Evolutionary conservation across 1,140 invertebrate species (phyloP), one percentile per base, ranked within the genome.

Genomic region (Drosophila carrolli): DNA sequence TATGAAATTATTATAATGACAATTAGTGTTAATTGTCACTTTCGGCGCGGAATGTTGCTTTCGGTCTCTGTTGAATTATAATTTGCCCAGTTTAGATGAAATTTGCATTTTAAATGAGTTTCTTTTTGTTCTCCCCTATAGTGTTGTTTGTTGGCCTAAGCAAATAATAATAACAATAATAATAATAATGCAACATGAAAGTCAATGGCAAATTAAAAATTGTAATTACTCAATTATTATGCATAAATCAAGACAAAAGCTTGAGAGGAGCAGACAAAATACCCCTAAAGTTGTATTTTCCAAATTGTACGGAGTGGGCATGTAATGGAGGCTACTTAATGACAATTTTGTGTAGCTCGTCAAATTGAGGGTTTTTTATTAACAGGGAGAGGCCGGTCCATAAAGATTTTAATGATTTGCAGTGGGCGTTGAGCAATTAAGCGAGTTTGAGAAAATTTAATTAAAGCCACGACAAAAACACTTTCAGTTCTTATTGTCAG

Each of bases 1-100:
- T 89, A 88, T 83, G 76, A 88, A 88, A 88, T 89, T 88, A 88
- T 88, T 88, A 76, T 89, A 89, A 89, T 89, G 81, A 81, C 84
- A 90, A 89, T 89, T 89, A 89, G 84, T 89, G 85, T 89, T 89
- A 90, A 89, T 89, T 89, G 84, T 90, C 84, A 88, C 84, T 89
- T 89, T 80, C 62, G 78, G 77, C 56, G 50, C 37, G 58, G 65
- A 84, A 84, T 84, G 81, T 38, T 80, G 65, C 73, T 63, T 43
- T 62, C 48, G 43, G 46, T 43, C 51, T 58, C 62, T 48, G 67
- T 75, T 72, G 61, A 67, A 78, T 85, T 81, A 56, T 81, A 81
- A 88, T 82, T 75, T 58, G 43, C 40, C 55, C 73, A 76, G 76
- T 73, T 77, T 72, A 68, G 67, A 27, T 46, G 23, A 88, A 79